Base-by-base conservation (phyloP, 2,797 vertebrate genomes). In the Malurus leucopterus region DNA sequence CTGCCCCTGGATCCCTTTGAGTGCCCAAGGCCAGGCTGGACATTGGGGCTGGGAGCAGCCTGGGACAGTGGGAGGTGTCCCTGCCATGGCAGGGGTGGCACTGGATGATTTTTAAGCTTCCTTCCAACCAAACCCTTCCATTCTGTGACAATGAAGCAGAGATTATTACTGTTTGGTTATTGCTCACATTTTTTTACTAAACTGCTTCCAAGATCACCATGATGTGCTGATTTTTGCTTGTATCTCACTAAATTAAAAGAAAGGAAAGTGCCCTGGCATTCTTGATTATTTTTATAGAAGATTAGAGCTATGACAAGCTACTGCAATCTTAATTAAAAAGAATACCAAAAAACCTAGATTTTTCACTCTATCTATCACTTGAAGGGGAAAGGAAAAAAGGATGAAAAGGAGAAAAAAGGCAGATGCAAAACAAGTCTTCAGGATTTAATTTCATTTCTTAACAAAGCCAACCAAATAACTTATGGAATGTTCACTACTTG, bases 41-140 rank as follows among this genome's bases (percentile, higher is more conserved):
- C 29, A 55, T 0, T 47, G 22, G 65, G 73, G 5, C 8, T 58
- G 2, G 58, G 61, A 58, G n/a, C 43, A 57, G 2, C 22, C 61
- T 65, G 53, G 69, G 15, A 29, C 7, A 44, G 15, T 50, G 80
- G 44, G 0, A 58, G 44, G 27, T 19, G 61, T 51, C 70, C 69
- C 61, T 73, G 53, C 14, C 51, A 43, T n/a, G 44, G 26, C 21
- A n/a, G 21, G 30, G 41, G 1, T 36, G 26, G 14, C 0, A 36
- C 4, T 3, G 0, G 46, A 5, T 7, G 27, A 20, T 2, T 4
- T 83, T 58, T 44, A 1, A 38, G 19, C 1, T 44, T 46, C 27
- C 11, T 51, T 11, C 32, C 38, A 11, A 6, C n/a, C 27, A 61
- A 67, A 51, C 32, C 19, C 13, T 51, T 32, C 70, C 54, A 32